phyloP scores from a whole-genome alignment of 2,113 vertebrate genomes.

The Onychostruthus taczanowskii region DNA sequence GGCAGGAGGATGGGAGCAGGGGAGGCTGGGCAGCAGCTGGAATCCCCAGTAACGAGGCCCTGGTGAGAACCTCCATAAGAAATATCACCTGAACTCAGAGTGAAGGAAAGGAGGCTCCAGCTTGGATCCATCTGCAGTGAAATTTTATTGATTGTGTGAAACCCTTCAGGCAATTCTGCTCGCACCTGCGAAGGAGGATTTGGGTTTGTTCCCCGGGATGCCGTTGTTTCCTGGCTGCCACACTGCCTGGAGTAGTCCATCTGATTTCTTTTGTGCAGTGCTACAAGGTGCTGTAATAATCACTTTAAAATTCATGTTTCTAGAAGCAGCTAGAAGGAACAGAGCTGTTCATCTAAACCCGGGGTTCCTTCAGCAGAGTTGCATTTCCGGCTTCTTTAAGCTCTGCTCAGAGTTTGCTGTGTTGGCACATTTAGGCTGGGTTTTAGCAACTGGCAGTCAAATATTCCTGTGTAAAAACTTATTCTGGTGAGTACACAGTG shows the following conservation, averaged over 20 bases:
- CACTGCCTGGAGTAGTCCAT: neutral
- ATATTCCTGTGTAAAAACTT: neutral
- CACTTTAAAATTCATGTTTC: neutral
- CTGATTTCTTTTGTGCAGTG: neutral
- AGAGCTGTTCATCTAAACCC: neutral
- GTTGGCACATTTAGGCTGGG: neutral
- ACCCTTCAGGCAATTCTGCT: neutral
- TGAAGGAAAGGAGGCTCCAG: neutral
- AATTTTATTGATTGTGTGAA: conserved; percentile 47
- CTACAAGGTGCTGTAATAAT: neutral
- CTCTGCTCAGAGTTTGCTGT: neutral
- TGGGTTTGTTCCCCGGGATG: neutral
- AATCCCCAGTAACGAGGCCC: neutral
- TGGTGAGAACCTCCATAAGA: neutral
- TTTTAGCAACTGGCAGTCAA: neutral
- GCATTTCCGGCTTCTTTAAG: neutral
- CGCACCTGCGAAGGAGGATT: neutral
- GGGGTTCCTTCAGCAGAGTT: neutral
- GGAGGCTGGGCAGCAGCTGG: neutral
- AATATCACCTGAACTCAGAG: neutral
- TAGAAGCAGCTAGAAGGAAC: neutral
- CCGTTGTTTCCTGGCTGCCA: neutral
- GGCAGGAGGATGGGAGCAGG: neutral
- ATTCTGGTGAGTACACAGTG: accelerated
- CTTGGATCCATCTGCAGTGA: neutral